These are phyloP conservation scores for Cervus canadensis DNA, from an alignment of 2,113 vertebrate species.

Conservation along the genomic window DNA sequence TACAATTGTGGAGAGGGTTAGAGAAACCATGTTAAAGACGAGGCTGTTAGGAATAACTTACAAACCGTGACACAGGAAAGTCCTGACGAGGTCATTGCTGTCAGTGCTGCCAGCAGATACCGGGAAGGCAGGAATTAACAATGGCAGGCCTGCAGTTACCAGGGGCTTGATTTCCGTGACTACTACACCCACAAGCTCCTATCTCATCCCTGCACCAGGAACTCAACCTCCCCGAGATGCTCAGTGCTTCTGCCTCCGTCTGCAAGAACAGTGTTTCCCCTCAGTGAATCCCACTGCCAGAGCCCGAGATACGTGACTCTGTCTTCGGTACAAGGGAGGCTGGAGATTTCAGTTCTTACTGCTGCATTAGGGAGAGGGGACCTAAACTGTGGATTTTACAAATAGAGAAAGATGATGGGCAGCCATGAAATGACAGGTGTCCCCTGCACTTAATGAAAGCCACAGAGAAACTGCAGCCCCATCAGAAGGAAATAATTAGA, in stretches of 20 bases:
- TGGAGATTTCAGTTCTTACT: background rate
- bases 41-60: background rate
- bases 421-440: background rate
- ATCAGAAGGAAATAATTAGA: background rate
- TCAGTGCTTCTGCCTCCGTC: background rate
- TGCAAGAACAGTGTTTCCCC: background rate
- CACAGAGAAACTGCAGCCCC: background rate
- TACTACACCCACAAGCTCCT: rapidly evolving
- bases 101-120: background rate
- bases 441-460: background rate
- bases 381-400: background rate
- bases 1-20: background rate
- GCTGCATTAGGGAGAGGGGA: background rate
- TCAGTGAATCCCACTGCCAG: too few species aligned
- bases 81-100: background rate
- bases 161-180: background rate
- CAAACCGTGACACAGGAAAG: background rate
- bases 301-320: background rate
- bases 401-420: background rate
- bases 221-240: background rate
- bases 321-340: too few species aligned
- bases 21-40: background rate
- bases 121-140: background rate
- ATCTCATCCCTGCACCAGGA: rapidly evolving
- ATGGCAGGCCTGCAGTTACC: background rate